phyloP scores from a whole-genome alignment of 2,888 invertebrate genomes.

The Protophormia terraenovae region DNA sequence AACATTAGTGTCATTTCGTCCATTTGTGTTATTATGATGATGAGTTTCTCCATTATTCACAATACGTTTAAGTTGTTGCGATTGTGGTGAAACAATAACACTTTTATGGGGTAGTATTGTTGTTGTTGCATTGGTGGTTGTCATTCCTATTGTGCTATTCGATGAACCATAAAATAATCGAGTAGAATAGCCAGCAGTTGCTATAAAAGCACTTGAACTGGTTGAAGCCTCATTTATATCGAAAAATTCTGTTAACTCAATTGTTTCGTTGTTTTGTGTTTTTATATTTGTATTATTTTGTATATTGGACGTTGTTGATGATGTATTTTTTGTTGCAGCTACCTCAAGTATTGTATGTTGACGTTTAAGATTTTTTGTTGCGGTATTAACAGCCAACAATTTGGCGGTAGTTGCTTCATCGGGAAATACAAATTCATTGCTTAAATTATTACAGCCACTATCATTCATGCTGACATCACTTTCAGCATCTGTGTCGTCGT shows the following conservation, averaged over 20 bases:
- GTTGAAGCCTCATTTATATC: slow-evolving; percentile 63
- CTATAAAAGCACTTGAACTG: slow-evolving; percentile 62
- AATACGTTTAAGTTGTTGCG: slow-evolving; percentile 47
- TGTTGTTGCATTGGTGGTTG: neutral
- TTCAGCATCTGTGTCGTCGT: slow-evolving; percentile 77
- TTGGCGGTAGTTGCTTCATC: slow-evolving; percentile 79
- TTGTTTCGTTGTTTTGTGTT: slow-evolving; percentile 59
- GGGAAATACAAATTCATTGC: slow-evolving; percentile 76
- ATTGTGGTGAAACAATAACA: slow-evolving; percentile 62
- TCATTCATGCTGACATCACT: slow-evolving; percentile 71
- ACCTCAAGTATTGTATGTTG: slow-evolving; percentile 72
- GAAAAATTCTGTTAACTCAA: slow-evolving; percentile 53
- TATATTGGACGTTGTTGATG: slow-evolving; percentile 50
- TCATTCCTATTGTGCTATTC: slow-evolving; percentile 5
- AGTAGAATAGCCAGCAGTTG: slow-evolving; percentile 71
- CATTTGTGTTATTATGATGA: slow-evolving; percentile 53
- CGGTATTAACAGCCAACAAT: slow-evolving; percentile 77
- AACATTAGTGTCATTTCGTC: neutral
- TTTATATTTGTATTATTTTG: slow-evolving; percentile 19
- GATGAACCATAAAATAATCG: slow-evolving; percentile 75
- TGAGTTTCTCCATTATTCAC: slow-evolving; percentile 27
- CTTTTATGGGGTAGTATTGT: slow-evolving; percentile 56
- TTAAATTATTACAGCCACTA: slow-evolving; percentile 67
- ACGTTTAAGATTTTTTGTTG: slow-evolving; percentile 78
- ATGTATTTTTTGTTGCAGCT: neutral